Evolutionary conservation across 2,113 vertebrate species (phyloP), one percentile per base, ranked within the genome.

Genomic region (Ptyas mucosa): DNA sequence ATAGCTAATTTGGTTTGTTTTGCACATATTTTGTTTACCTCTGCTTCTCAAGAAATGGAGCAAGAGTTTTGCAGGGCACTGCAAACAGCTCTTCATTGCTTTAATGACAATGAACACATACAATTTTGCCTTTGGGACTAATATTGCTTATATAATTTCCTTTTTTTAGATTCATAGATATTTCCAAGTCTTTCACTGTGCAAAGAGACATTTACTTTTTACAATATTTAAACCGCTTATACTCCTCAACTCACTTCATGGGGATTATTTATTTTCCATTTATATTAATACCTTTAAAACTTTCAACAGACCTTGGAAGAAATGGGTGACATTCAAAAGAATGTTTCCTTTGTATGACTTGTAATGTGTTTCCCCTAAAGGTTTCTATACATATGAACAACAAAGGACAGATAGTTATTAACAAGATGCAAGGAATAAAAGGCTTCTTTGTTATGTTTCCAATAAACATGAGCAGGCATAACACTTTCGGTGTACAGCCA

Each of bases 251-350:
- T 91, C 87, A 93, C 95, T 97, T 96, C 94, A 94, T 0, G 0
- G 94, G 97, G 96, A 96, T 95, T 96, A 92, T 96, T 96, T 97
- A 94, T 97, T 97, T 81, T 97, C 95, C 96, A 97, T 98, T 98
- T 97, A 97, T 96, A 97, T 97, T 97, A 97, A 93, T 97, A 96
- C 96, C 96, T 97, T 96, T 96, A 34, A 96, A 97, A 96, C 97
- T 95, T 95, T 96, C 97, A 97, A 97, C 94, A 97, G 96, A 97
- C 96, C 96, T 97, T 97, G 97, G 97, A 97, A 97, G 95, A 96
- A 95, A 89, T 94, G 96, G 92, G 54, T 9, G 97, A 97, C 97
- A 98, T 97, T 96, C 97, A 97, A 97, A 98, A 98, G 97, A 97
- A 95, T 96, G 93, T 96, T 97, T 94, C 94, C 93, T 96, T 97